Evolutionary conservation across 2,113 vertebrate genomes (phyloP), one percentile per base, ranked within the genome.

Genomic region (Toxotes chatareus): DNA sequence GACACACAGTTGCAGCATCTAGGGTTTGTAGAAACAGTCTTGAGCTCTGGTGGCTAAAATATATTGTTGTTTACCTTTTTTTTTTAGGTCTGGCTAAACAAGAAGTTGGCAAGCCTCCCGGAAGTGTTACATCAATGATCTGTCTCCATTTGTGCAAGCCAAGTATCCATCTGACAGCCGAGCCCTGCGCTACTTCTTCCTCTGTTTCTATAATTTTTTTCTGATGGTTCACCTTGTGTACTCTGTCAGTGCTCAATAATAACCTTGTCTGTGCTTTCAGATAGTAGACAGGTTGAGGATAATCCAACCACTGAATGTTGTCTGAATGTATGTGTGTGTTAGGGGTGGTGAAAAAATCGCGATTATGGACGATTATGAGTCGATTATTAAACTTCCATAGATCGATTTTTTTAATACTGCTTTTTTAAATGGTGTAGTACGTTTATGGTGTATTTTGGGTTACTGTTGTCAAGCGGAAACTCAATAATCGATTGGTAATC

Each of bases 11-110:
- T 93, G 94, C 92, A 94, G 94, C 92, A 94, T 94, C 61, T 65
- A 91, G 92, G 93, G 90, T 92, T 91, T 92, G 84, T 85, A 81
- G 84, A 91, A 95, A 95, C 93, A 95, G 95, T 95, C 92, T 70
- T 92, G 87, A 92, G 89, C 88, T 87, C 89, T 87, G 82, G 81
- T 83, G 82, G 77, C 77, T 73, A 84, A 72, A 91, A 82, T 81
- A 77, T 63, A 78, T 64, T 74, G 40, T 79, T 72, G 40, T 90
- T 85, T 87, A 65, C 31, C 21, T 73, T 74, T 82, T 69, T 32
- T 73, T 74, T 82, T 69, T 32, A 55, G 44, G 56, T 73, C 31
- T 80, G 83, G 61, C 78, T 80, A 72, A 85, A 82, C 66, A 86
- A 44, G 66, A 79, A 60, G 44, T 79, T 82, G 82, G 69, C 59